Percentiles rank a stretch among this genome's conserved stretches.
Evolutionary conservation across 1,140 invertebrate species (phyloP).

Genomic region (Scaptomyza hsui): DNA sequence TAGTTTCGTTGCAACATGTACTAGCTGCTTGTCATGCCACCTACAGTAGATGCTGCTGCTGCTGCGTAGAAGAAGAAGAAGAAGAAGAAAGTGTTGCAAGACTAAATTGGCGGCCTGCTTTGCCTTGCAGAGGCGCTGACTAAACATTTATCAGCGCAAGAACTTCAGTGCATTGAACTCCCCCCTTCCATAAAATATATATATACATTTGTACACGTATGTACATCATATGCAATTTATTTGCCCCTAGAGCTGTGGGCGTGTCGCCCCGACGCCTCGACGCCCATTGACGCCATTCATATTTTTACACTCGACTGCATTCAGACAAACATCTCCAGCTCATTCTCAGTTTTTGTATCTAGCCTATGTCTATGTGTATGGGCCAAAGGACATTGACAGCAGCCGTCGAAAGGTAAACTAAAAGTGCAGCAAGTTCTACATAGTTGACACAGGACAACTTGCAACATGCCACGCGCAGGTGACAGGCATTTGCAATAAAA

Average conservation of each 20-base stretch:
- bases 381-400: conserved; percentile 67
- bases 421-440: conserved; percentile 47
- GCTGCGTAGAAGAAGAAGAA: conserved; percentile 40
- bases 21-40: conserved; percentile 60
- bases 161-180: conserved; percentile 63
- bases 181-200: conserved; percentile 21
- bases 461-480: conserved; percentile 36
- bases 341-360: background rate
- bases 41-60: conserved; percentile 45
- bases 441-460: conserved; percentile 55
- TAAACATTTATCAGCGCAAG: conserved; percentile 67
- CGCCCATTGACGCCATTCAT: conserved; percentile 73
- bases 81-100: conserved; percentile 52
- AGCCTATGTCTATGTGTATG: background rate
- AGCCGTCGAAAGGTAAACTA: conserved; percentile 65
- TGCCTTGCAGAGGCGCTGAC: conserved; percentile 46
- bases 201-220: background rate
- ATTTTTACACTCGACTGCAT: conserved; percentile 74
- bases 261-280: conserved; percentile 35
- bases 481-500: conserved; percentile 76
- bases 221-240: conserved; percentile 61
- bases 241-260: conserved; percentile 57
- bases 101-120: conserved; percentile 33
- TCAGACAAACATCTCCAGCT: conserved; percentile 53
- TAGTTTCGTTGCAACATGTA: conserved; percentile 57